Base-by-base conservation (phyloP, 2,888 invertebrate genomes). In the Sylvicola fuscatus region DNA sequence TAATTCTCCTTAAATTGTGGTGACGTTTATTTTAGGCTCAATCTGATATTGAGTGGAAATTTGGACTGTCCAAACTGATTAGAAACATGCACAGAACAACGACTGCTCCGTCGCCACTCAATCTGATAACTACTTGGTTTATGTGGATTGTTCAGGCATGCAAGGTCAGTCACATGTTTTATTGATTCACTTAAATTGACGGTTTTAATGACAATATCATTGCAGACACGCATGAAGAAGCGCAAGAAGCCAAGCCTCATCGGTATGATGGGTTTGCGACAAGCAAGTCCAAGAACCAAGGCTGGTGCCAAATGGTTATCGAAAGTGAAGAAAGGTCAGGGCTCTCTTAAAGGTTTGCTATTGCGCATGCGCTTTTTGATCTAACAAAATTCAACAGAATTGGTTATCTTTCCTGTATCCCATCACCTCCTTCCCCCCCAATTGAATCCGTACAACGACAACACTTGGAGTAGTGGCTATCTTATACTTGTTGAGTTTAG, bases 1-100 rank as follows among this genome's bases (percentile, higher is more conserved):
- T n/a, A n/a, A n/a, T n/a, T n/a, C n/a, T n/a, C n/a, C n/a, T n/a
- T n/a, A n/a, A n/a, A n/a, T n/a, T n/a, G n/a, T n/a, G n/a, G n/a
- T n/a, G n/a, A n/a, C n/a, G n/a, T n/a, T n/a, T n/a, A n/a, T n/a
- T n/a, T n/a, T 72, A 93, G 75, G 95, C 95, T 27, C 95, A 97
- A 73, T 97, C 97, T 32, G 98, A 98, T 62, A 95, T 92, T 49
- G 98, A 99, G 62, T 98, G 98, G 98, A 98, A 98, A 63, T 99
- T 93, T 56, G 97, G 98, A 17, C 62, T 98, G 50, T 97, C 97
- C 37, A 98, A 98, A 61, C 68, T 98, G 52, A 93, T 98, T 54
- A 70, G 97, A 45, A 93, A 93, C 54, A 98, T 98, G 95, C 97
- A 95, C 63, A 75, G 82, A 50, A 93, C 95, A 6, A 90, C 84